Evolutionary conservation across 2,113 vertebrate genomes (phyloP).

Genomic region (Rissa tridactyla): DNA sequence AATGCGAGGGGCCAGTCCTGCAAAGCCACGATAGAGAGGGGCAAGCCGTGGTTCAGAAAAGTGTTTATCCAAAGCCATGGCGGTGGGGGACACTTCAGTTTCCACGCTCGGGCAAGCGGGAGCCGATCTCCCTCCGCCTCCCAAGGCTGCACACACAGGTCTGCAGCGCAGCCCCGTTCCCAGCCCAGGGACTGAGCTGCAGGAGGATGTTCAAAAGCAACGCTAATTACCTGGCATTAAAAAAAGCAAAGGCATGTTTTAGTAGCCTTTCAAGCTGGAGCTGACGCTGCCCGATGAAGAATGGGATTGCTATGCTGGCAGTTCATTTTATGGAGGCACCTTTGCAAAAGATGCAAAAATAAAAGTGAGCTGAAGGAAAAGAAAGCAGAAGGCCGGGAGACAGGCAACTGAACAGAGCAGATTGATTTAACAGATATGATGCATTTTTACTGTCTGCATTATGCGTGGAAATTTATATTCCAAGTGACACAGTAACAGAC

Average conservation of each 20-base stretch:
- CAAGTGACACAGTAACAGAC: conserved; percentile 16
- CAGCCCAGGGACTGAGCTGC: background rate
- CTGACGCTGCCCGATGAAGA: background rate
- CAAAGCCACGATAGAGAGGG: background rate
- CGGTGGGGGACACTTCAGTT: background rate
- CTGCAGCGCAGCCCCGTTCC: background rate
- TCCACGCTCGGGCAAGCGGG: background rate
- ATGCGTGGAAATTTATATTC: background rate
- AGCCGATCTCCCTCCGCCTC: too few relatives aligned
- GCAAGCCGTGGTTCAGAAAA: background rate
- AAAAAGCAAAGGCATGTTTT: background rate
- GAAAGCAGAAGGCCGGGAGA: conserved; percentile 29
- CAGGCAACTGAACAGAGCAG: conserved; percentile 33
- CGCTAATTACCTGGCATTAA: background rate
- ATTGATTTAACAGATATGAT: background rate
- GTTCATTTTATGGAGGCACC: background rate
- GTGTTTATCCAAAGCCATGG: background rate
- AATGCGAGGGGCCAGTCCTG: background rate
- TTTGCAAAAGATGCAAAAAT: background rate
- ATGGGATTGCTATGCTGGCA: background rate
- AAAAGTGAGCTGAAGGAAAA: background rate
- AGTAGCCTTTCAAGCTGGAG: conserved; percentile 5
- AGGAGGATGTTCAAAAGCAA: background rate
- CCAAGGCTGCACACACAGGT: background rate
- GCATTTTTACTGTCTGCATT: conserved; percentile 8